phyloP scores from a whole-genome alignment of 1,140 invertebrate species.

The Neodiprion lecontei region DNA sequence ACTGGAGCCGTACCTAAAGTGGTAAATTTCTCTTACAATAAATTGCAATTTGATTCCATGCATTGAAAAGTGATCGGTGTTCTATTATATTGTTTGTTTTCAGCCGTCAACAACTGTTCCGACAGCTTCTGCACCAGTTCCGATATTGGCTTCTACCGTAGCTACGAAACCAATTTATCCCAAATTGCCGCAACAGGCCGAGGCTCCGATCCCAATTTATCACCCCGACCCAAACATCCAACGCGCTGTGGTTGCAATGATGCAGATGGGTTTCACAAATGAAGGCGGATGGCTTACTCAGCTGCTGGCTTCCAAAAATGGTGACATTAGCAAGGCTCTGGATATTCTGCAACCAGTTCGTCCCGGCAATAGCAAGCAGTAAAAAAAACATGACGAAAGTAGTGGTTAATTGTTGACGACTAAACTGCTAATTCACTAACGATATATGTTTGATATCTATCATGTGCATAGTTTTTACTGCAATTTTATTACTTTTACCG shows the following conservation, averaged over 20 bases:
- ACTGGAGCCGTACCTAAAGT: not conserved
- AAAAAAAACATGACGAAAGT: not conserved
- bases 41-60: constrained; percentile 1
- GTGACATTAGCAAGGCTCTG: constrained; percentile 75
- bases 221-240: constrained; percentile 68
- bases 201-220: constrained; percentile 24
- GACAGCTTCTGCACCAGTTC: constrained; percentile 30
- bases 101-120: constrained; percentile 28
- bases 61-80: not conserved
- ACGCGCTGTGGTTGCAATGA: constrained; percentile 71
- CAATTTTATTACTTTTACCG: not conserved
- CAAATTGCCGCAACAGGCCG: not conserved
- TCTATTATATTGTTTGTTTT: not conserved
- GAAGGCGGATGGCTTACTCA: constrained; percentile 70
- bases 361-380: not conserved
- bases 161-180: constrained; percentile 19
- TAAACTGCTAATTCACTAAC: not conserved
- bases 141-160: constrained; percentile 23
- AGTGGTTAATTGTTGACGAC: not conserved
- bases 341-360: constrained; percentile 65
- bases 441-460: too few species aligned
- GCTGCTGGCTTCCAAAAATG: constrained; percentile 67
- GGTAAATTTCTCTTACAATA: not conserved
- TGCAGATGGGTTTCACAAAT: constrained; percentile 83
- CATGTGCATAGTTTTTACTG: not conserved